phyloP scores from a whole-genome alignment of 2,888 invertebrate genomes.

The Ichneumoninae sp. region DNA sequence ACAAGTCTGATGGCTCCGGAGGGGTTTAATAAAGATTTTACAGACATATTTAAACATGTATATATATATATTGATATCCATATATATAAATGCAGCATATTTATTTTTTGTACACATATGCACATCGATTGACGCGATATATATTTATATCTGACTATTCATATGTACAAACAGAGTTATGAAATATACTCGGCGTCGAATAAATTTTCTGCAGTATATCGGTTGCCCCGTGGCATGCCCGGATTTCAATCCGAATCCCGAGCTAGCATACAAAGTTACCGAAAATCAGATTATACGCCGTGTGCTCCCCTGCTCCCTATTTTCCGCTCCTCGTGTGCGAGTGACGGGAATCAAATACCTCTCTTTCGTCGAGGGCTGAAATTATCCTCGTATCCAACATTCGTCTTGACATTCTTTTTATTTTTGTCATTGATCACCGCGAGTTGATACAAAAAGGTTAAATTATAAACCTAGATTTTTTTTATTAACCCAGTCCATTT shows the following conservation, averaged over 20 bases:
- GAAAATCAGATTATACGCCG: slow-evolving; percentile 82
- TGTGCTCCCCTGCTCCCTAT: slow-evolving; percentile 66
- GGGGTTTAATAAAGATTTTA: slow-evolving; percentile 42
- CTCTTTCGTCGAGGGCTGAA: slow-evolving; percentile 17
- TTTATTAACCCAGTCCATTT: neutral
- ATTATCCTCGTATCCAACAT: neutral
- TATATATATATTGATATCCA: neutral
- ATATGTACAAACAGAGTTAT: slow-evolving; percentile 15
- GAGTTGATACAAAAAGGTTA: neutral
- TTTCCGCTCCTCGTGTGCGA: slow-evolving; percentile 61
- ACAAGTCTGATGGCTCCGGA: slow-evolving; percentile 26
- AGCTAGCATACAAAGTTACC: slow-evolving; percentile 81
- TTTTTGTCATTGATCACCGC: neutral
- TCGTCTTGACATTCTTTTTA: neutral
- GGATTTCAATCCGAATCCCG: slow-evolving; percentile 82
- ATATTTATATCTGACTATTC: slow-evolving; percentile 13
- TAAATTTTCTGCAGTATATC: slow-evolving; percentile 46
- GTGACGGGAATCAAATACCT: slow-evolving; percentile 55
- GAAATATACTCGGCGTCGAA: slow-evolving; percentile 32
- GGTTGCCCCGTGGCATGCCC: slow-evolving; percentile 77
- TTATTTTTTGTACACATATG: neutral
- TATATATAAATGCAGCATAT: neutral
- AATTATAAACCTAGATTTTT: neutral
- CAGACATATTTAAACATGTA: neutral
- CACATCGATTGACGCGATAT: slow-evolving; percentile 6